Evolutionary conservation across 2,797 vertebrate genomes (phyloP), one percentile per base, ranked within the genome.

Genomic region (Dendrocincla fuliginosa): DNA sequence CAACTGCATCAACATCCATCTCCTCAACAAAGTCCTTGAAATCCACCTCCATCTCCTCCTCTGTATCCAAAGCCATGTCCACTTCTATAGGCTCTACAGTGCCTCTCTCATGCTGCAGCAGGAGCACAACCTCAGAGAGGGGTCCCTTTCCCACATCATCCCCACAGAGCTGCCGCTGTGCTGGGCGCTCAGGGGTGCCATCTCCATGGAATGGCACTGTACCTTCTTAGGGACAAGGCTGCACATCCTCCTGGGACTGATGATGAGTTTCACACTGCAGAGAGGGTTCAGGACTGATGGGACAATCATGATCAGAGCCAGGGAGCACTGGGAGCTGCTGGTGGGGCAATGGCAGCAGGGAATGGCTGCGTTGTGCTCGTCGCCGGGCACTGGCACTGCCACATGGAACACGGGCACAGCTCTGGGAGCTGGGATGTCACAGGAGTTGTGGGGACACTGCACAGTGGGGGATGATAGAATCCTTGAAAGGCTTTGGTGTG

Each of bases 31-130:
- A n/a, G n/a, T n/a, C n/a, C n/a, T n/a, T n/a, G n/a, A n/a, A n/a
- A n/a, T n/a, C n/a, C 2, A 56, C 20, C 9, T 56, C 53, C 20
- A 56, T 23, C 19, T 56, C 32, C n/a, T 56, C n/a, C 19, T 13
- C 30, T 12, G 22, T 57, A 3, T 23, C 22, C 6, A 23, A 22
- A 9, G 7, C 20, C 9, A 16, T 5, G 9, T 57, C 55, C 2
- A 16, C 23, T 3, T 57, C 22, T 23, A 57, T 35, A 4, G 10
- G 14, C 9, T 3, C 14, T 0, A n/a, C n/a, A n/a, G 4, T 25
- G 4, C 25, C 55, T 57, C 9, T 25, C 3, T 3, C 9, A 23
- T 1, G 6, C 55, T 57, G 56, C 23, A 24, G 22, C 22, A 57
- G 56, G 10, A 57, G 56, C 15, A 57, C 14, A 57, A 24, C 3